These are phyloP conservation scores for Diplazon laetatorius DNA, from an alignment of 2,888 invertebrate genomes.

Conservation along the genomic window DNA sequence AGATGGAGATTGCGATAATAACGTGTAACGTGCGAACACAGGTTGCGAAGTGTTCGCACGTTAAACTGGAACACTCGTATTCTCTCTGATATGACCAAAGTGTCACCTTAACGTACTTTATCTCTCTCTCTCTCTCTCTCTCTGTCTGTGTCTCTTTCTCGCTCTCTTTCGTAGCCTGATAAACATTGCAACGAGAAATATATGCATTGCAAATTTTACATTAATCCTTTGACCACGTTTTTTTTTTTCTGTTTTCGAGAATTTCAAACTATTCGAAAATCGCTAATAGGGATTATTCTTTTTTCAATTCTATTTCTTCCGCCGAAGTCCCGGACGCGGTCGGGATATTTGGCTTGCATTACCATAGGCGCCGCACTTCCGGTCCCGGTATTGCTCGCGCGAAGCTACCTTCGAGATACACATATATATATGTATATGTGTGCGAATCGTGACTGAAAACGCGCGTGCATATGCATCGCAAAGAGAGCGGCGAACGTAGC, in stretches of 20 bases:
- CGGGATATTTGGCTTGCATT: constrained; percentile 57
- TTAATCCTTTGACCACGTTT: too few relatives aligned
- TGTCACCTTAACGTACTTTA: constrained; percentile 20
- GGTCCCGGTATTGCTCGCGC: constrained; percentile 37
- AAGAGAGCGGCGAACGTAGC: constrained; percentile 1
- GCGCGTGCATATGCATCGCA: constrained; percentile 28
- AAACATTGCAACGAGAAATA: background rate
- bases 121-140: constrained; percentile 6
- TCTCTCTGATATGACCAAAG: constrained; percentile 26
- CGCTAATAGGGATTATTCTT: too few relatives aligned
- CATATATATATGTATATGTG: too few relatives aligned
- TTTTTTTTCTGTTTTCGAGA: constrained; percentile 6
- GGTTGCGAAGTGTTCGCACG: too few relatives aligned
- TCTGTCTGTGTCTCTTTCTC: background rate
- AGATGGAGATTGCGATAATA: too few relatives aligned
- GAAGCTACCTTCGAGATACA: constrained; percentile 36
- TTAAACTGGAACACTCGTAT: constrained; percentile 46
- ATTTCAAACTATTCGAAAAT: too few relatives aligned
- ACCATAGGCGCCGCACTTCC: constrained; percentile 56
- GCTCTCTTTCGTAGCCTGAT: background rate
- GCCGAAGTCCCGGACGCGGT: constrained; percentile 41
- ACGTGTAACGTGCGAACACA: constrained; percentile 30
- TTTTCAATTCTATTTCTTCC: constrained; percentile 19
- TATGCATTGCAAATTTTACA: background rate
- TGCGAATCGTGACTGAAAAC: constrained; percentile 28